Evolutionary conservation across 2,113 vertebrate genomes (phyloP).

Genomic region (Spermophilus dauricus): DNA sequence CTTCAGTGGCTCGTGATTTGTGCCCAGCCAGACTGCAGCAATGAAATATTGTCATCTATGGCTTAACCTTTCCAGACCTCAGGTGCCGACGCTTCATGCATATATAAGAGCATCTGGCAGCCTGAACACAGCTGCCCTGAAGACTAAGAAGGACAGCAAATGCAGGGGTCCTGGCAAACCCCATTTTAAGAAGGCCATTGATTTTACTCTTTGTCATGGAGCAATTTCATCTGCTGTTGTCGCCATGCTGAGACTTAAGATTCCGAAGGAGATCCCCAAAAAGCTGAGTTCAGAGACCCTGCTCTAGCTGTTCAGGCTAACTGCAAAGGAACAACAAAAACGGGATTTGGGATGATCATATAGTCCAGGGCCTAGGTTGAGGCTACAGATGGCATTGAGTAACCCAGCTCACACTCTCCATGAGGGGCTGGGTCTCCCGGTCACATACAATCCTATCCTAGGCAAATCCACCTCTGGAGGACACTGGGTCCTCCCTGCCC

Average conservation of each 20-base stretch:
- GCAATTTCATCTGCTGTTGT: background rate
- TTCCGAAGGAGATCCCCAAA: background rate
- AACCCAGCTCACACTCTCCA: background rate
- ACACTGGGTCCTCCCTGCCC: conserved; percentile 38
- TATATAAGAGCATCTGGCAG: background rate
- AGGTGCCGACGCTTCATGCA: background rate
- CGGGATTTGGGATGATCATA: background rate
- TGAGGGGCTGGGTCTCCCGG: background rate
- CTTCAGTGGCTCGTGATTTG: too few relatives aligned
- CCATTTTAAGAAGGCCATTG: background rate
- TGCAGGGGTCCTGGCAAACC: accelerated
- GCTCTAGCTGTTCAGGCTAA: background rate
- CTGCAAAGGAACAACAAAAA: background rate
- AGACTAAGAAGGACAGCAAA: background rate
- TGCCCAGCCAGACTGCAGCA: too few relatives aligned
- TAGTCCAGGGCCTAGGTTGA: background rate
- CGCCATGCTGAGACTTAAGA: background rate
- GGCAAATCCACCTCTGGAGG: background rate
- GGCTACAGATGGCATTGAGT: background rate
- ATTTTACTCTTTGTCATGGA: background rate
- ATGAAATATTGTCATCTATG: background rate
- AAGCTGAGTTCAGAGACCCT: background rate
- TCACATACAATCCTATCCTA: background rate
- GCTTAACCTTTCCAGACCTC: background rate
- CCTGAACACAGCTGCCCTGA: background rate